A percentile compares a stretch with the other conserved stretches of the same genome.
These are phyloP conservation scores for Ephialtes manifestator DNA, from an alignment of 2,888 invertebrate species.

Conservation along the genomic window DNA sequence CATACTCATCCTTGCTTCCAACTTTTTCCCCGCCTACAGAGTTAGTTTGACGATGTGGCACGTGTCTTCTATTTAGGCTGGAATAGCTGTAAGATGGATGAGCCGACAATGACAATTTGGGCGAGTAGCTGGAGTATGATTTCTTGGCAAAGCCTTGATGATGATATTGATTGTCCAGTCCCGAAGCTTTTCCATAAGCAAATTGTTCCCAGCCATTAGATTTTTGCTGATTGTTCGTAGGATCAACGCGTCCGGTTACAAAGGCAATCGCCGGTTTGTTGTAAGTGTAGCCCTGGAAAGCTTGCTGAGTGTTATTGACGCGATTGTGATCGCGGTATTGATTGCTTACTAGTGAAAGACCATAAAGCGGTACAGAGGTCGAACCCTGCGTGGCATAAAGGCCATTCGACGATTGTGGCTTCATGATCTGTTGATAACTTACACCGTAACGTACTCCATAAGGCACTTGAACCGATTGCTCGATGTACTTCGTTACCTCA, in stretches of 20 bases:
- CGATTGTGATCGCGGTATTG: conserved; percentile 65
- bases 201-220: conserved; percentile 66
- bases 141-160: conserved; percentile 63
- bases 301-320: conserved; percentile 54
- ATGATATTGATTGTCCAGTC: conserved; percentile 42
- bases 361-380: conserved; percentile 65
- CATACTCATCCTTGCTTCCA: conserved; percentile 80
- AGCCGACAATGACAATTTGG: conserved; percentile 53
- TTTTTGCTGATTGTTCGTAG: conserved; percentile 20
- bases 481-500: conserved; percentile 77
- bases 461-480: conserved; percentile 74
- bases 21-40: conserved; percentile 51
- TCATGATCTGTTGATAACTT: conserved; percentile 77
- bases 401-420: conserved; percentile 73
- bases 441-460: conserved; percentile 77
- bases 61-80: conserved; percentile 70
- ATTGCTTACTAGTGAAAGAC: conserved; percentile 65
- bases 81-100: conserved; percentile 67
- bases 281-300: conserved; percentile 73
- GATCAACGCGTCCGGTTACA: conserved; percentile 27
- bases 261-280: conserved; percentile 71
- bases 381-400: conserved; percentile 63
- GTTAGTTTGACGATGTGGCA: conserved; percentile 61
- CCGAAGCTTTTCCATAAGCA: conserved; percentile 37
- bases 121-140: conserved; percentile 44